Base-by-base conservation (phyloP, 2,888 invertebrate species). In the Calameuta filiformis region DNA sequence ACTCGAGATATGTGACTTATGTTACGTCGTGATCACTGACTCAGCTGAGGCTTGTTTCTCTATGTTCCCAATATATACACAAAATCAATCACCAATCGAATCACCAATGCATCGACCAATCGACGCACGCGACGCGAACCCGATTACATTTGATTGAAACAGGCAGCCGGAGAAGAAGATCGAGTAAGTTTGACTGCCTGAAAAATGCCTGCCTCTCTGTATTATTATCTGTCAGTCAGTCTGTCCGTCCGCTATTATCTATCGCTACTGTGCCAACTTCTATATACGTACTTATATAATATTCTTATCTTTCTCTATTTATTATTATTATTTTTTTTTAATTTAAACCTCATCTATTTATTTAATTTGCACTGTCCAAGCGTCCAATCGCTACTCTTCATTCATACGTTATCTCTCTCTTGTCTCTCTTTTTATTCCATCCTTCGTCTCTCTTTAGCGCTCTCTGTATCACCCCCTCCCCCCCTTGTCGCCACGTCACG, bases 111-210 rank as follows among this genome's bases (percentile, higher is more conserved):
- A 71, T 71, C 84, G 82, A 83, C 83, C 86, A 82, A 83, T 86
- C 87, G 86, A 85, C 87, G 84, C 85, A 86, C 81, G 76, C 85
- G 86, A 87, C 90, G 88, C 89, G 88, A 89, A 83, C 75, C 75
- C 80, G 56, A 56, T 56, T 86, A 86, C 87, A 87, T 86, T 84
- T 87, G 89, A 87, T 85, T 84, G 90, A 91, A 91, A 91, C 91
- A 92, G 93, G 93, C 94, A 94, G 92, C 94, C 94, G 92, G 94
- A 94, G 92, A 94, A 93, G 92, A 94, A 94, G 93, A 94, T 92
- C 93, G 94, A 94, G 94, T 94, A 94, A 94, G 94, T 94, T 87
- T 78, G 78, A 83, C 79, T 81, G 84, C 56, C 56, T 56, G 56
- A 56, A 56, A 56, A 56, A 56, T 85, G 76, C 56, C 35, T 83